Conservation (phyloP, 2,113 vertebrate genomes). For the Notechis scutatus region DNA sequence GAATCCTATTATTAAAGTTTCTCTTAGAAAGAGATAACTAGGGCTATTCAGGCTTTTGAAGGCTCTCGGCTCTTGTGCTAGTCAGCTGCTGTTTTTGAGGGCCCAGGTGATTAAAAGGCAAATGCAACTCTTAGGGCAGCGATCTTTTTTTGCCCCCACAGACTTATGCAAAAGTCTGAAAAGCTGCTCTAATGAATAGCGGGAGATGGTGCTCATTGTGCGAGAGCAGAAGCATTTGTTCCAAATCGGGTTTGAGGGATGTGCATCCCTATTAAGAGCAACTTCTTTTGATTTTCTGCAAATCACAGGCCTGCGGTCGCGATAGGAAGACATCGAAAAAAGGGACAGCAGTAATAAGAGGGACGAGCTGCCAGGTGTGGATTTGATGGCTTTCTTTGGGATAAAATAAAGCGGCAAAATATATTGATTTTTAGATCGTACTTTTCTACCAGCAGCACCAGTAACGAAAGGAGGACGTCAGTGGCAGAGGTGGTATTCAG, state of each 20-base stretch:
- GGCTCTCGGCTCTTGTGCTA: neutral
- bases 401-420: neutral
- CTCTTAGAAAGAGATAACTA: neutral
- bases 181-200: neutral
- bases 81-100: neutral
- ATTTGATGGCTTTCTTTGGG: neutral
- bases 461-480: neutral
- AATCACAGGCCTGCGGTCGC: no score
- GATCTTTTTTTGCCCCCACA: fast-evolving
- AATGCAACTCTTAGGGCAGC: neutral
- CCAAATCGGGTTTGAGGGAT: neutral
- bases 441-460: neutral
- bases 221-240: neutral
- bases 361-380: neutral
- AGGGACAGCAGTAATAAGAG: neutral
- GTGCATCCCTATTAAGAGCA: neutral
- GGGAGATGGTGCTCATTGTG: neutral
- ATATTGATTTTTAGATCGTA: neutral
- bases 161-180: neutral
- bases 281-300: neutral
- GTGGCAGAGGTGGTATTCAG: no score
- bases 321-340: neutral
- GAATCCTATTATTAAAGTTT: neutral
- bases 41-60: neutral
- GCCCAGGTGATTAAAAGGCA: neutral